phyloP scores from a whole-genome alignment of 1,140 invertebrate species.

The Limonius californicus region DNA sequence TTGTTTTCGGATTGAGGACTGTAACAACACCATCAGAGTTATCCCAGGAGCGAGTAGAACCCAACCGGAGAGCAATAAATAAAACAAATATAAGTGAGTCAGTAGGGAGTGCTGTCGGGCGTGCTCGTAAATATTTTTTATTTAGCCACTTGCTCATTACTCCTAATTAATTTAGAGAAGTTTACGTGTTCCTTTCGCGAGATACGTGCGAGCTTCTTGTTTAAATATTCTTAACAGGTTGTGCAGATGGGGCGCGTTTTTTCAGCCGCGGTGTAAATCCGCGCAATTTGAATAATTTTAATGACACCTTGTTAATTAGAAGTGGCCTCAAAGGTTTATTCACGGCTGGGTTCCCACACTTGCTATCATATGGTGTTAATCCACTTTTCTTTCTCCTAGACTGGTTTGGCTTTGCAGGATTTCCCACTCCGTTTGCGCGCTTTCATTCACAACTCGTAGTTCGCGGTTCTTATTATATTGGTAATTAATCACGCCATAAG shows the following conservation, averaged over 20 bases:
- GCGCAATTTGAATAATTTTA: slow-evolving; percentile 31
- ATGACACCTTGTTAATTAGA: slow-evolving; percentile 40
- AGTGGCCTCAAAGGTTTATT: slow-evolving; percentile 41
- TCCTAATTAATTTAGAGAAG: not conserved
- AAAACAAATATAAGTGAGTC: not conserved
- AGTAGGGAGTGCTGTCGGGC: not conserved
- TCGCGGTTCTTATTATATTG: no score
- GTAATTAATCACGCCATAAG: no score
- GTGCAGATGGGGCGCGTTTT: not conserved
- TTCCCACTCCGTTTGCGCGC: not conserved
- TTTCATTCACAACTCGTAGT: not conserved
- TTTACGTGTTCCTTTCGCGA: slow-evolving; percentile 1
- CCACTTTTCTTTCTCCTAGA: not conserved
- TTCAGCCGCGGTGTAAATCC: not conserved
- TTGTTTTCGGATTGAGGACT: not conserved
- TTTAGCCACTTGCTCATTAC: not conserved
- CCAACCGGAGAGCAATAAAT: not conserved
- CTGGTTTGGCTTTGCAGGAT: not conserved
- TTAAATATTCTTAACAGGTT: not conserved
- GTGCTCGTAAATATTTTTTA: not conserved
- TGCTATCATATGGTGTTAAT: not conserved
- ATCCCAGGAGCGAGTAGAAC: not conserved
- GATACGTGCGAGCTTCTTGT: not conserved
- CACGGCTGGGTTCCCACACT: slow-evolving; percentile 40
- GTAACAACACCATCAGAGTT: not conserved